Evolutionary conservation across 2,113 vertebrate genomes (phyloP).

Genomic region (Neolamprologus falcicula): DNA sequence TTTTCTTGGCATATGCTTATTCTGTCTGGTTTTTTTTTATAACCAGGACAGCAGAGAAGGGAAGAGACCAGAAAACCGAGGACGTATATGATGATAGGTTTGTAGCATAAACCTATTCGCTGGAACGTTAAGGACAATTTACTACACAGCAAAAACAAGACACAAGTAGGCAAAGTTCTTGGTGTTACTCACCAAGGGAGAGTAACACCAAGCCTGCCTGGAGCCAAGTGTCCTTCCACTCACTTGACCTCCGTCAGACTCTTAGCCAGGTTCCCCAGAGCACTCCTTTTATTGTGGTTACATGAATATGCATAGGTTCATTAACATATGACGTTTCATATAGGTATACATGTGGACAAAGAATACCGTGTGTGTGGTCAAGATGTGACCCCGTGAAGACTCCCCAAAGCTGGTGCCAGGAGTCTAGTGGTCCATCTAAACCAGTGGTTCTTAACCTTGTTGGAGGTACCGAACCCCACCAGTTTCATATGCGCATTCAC

Average conservation of each 20-base stretch:
- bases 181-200: background rate
- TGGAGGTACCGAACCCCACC: too few species aligned
- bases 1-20: background rate
- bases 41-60: background rate
- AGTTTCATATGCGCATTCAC: too few species aligned
- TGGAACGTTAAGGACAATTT: background rate
- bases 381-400: background rate
- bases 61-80: background rate
- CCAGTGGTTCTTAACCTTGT: background rate
- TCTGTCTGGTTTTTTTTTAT: background rate
- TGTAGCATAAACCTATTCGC: background rate
- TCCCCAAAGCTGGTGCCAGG: background rate
- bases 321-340: background rate
- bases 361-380: rapidly evolving
- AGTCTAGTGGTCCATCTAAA: background rate
- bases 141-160: background rate
- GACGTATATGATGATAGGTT: background rate
- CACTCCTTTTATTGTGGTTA: background rate
- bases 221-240: background rate
- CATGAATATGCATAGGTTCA: background rate
- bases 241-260: background rate
- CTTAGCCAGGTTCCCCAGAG: background rate
- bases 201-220: background rate
- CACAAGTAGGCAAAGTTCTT: background rate
- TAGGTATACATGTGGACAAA: background rate